These are phyloP conservation scores for Contarinia nasturtii DNA, from an alignment of 1,140 invertebrate genomes.

Conservation along the genomic window DNA sequence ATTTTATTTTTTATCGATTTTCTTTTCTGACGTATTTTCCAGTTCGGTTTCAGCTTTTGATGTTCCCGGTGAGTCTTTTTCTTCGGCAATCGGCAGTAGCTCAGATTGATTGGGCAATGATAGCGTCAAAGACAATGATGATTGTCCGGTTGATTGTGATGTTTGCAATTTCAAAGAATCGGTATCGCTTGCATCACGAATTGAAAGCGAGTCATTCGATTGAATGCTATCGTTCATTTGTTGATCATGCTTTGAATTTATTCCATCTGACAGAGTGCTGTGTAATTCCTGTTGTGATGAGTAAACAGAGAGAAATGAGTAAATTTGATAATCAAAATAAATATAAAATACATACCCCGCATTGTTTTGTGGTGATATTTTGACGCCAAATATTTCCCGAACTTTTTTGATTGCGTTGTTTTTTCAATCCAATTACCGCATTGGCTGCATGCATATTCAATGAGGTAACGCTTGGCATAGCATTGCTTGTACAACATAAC, in stretches of 20 bases:
- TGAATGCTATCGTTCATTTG: background rate
- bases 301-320: background rate
- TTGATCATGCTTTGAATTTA: background rate
- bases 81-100: slow-evolving; percentile 54
- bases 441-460: slow-evolving; percentile 19
- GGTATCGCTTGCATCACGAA: background rate
- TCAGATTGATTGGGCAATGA: slow-evolving; percentile 27
- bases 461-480: slow-evolving; percentile 20
- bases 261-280: background rate
- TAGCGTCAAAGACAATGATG: slow-evolving; percentile 14
- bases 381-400: background rate
- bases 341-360: background rate
- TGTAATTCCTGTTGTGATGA: background rate
- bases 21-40: too few relatives aligned
- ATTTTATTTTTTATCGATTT: too few relatives aligned
- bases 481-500: slow-evolving; percentile 32
- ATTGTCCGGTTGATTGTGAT: background rate
- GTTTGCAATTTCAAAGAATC: too few relatives aligned
- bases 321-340: background rate
- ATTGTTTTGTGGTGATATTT: background rate
- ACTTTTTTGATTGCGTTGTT: background rate
- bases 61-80: slow-evolving; percentile 50
- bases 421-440: background rate
- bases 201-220: background rate
- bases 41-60: background rate